Percentiles rank a stretch among this genome's conserved stretches.
Conservation (phyloP, 2,113 vertebrate species). For the Lethenteron reissneri region DNA sequence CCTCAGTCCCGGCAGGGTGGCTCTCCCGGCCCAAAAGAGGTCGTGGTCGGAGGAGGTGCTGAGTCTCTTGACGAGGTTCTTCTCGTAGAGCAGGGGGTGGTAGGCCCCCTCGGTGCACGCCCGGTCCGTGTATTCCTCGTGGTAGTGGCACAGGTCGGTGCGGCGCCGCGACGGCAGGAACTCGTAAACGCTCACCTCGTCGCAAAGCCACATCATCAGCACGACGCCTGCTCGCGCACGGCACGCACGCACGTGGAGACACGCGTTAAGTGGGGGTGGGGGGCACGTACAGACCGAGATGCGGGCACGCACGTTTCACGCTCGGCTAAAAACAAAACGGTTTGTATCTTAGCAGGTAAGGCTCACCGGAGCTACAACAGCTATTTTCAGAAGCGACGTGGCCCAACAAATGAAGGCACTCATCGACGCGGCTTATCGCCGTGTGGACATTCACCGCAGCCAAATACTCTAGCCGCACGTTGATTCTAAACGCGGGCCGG, state of each 20-base stretch:
- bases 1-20: conserved; percentile 59
- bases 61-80: conserved; percentile 64
- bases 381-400: no score
- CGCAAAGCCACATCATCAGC: conserved; percentile 84
- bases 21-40: conserved; percentile 52
- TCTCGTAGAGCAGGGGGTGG: conserved; percentile 80
- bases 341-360: no score
- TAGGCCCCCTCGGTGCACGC: conserved; percentile 91
- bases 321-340: no score
- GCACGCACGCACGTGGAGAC: background rate
- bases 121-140: conserved; percentile 64
- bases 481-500: no score
- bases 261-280: background rate
- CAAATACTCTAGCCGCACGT: no score
- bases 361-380: no score
- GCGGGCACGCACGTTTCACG: background rate
- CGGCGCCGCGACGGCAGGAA: conserved; percentile 77
- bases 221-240: conserved; percentile 45
- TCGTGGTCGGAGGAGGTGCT: conserved; percentile 48
- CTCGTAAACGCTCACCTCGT: conserved; percentile 69
- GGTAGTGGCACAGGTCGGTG: conserved; percentile 90
- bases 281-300: background rate
- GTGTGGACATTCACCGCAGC: no score
- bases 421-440: no score
- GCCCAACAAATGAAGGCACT: no score